Base-by-base conservation (phyloP, 1,140 invertebrate species). In the Drosophila ohnishii region DNA sequence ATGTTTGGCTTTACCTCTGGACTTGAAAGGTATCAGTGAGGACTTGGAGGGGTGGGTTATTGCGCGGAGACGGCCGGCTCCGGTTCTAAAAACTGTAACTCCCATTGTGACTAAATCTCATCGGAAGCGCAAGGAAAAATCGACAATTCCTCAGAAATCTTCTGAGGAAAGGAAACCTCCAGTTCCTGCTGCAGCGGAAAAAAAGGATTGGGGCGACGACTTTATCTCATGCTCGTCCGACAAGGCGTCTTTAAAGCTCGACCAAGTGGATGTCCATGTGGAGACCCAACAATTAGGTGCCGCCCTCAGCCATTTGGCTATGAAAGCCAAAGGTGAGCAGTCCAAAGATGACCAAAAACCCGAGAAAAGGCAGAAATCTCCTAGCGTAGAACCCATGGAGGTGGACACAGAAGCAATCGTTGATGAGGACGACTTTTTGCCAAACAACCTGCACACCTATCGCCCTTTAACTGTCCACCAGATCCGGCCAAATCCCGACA, bases 401-500 rank as follows among this genome's bases (percentile, higher is more conserved):
- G 19, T 69, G 11, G 76, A 77, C 5, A 8, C 50, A 7, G 11
- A 32, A 9, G 19, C 22, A 2, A 3, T 14, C 10, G 16, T 40
- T 7, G 71, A 75, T 32, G 73, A 59, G 7, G 82, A 90, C 39
- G 80, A 90, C 2, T 90, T 90, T 51, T 32, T 90, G 48, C 56
- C 50, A 0, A 34, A 16, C 0, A 42, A 83, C 11, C 39, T 81
- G 16, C 28, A 63, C 8, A 45, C 2, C 13, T 90, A 90, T 67
- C 60, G 71, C 3, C 76, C 87, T 1, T 65, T 90, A 0, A 90
- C 71, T n/a, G 62, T 87, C 5, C 69, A 81, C 30, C 67, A 78
- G 25, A 64, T 86, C 7, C 48, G 67, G 1, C 30, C 87, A 0
- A 90, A 90, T 78, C 87, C 87, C 1, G 60, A 84, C 60, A 90